These are phyloP conservation scores for Eupsittula cactorum DNA, from an alignment of 2,113 vertebrate genomes.

Conservation along the genomic window DNA sequence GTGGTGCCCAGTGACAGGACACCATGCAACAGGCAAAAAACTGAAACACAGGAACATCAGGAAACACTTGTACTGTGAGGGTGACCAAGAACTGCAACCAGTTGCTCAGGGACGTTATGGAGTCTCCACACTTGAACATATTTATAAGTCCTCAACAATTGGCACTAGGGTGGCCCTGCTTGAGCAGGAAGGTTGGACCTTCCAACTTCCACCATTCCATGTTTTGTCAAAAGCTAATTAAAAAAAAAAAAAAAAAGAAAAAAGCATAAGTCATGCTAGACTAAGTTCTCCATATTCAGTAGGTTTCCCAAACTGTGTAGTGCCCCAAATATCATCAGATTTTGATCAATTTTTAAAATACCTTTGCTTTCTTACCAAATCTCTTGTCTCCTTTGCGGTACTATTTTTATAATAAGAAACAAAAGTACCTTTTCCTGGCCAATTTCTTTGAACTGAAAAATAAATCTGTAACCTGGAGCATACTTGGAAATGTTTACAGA, in stretches of 20 bases:
- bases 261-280: background rate
- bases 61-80: background rate
- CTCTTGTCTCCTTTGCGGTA: background rate
- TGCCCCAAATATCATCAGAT: background rate
- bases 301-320: background rate
- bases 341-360: background rate
- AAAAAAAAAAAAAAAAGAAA: background rate
- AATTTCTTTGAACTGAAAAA: conserved; percentile 14
- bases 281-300: background rate
- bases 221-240: too few relatives aligned
- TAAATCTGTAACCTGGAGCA: conserved; percentile 30
- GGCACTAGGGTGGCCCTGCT: background rate
- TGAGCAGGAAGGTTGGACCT: background rate
- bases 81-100: background rate
- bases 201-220: background rate
- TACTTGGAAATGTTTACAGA: conserved; percentile 41
- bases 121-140: background rate
- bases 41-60: background rate
- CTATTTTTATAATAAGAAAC: background rate
- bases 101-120: background rate
- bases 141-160: background rate
- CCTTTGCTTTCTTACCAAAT: background rate
- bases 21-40: background rate
- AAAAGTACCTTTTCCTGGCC: background rate
- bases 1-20: background rate